Percentiles rank a stretch among this genome's conserved stretches.
Evolutionary conservation across 2,113 vertebrate genomes (phyloP).

Genomic region (Chaetorhynchus papuensis): DNA sequence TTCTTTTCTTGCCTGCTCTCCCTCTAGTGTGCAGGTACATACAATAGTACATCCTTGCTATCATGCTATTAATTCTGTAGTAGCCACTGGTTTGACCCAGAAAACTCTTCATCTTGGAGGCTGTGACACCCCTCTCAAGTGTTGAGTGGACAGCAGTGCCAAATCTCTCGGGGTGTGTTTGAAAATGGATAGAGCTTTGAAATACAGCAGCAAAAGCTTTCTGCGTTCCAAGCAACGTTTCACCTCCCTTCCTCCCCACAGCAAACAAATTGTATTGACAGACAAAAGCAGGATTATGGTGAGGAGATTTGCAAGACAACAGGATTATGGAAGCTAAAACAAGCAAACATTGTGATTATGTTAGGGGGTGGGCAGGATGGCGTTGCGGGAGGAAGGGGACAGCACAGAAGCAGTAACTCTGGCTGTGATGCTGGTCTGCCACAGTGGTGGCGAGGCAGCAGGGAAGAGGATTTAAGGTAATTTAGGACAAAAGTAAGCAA

Average conservation of each 20-base stretch:
- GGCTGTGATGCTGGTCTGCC: neutral
- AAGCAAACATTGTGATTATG: slow-evolving; percentile 61
- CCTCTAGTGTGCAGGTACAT: neutral
- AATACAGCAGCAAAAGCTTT: neutral
- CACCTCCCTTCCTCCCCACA: slow-evolving; percentile 8
- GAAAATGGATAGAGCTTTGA: neutral
- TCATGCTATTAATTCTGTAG: neutral
- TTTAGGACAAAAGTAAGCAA: neutral
- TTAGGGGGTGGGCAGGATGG: neutral
- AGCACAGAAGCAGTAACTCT: neutral
- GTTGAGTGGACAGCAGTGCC: neutral
- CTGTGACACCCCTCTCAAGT: neutral
- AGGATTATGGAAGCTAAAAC: slow-evolving; percentile 61
- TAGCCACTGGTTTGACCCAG: neutral
- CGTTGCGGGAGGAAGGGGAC: neutral
- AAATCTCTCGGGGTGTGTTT: neutral
- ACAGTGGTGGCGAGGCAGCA: neutral
- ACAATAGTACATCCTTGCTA: neutral
- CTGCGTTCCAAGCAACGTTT: neutral
- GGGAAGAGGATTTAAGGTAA: neutral
- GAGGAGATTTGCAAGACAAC: slow-evolving; percentile 68
- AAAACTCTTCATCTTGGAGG: neutral
- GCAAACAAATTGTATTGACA: slow-evolving; percentile 65
- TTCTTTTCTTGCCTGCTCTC: neutral
- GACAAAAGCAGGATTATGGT: slow-evolving; percentile 65